These are phyloP conservation scores for Takifugu flavidus DNA, from an alignment of 2,113 vertebrate species.

Conservation along the genomic window DNA sequence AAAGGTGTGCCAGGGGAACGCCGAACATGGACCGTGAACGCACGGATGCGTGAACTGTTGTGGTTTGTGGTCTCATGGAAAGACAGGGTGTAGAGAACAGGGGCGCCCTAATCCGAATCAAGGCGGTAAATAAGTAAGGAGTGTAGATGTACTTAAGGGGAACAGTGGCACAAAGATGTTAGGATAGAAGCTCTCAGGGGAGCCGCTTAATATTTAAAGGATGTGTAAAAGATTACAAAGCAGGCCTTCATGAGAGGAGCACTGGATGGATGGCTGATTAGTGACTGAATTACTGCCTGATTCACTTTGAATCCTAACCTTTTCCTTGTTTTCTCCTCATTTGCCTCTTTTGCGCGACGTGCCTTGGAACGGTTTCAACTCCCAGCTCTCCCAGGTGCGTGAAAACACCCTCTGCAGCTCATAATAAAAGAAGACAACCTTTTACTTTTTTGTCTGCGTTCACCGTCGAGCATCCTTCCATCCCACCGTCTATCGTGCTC, in stretches of 20 bases:
- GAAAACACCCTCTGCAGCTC: constrained; percentile 6
- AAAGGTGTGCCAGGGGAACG: constrained; percentile 19
- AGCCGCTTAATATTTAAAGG: constrained; percentile 45
- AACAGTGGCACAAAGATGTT: constrained; percentile 28
- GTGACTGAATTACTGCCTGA: background rate
- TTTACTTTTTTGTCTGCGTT: constrained; percentile 29
- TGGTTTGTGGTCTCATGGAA: constrained; percentile 31
- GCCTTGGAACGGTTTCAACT: constrained; percentile 29
- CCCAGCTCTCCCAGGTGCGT: constrained; percentile 72
- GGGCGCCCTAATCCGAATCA: constrained; percentile 33
- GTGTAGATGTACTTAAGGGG: constrained; percentile 44
- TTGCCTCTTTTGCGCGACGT: constrained; percentile 20
- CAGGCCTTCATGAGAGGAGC: background rate
- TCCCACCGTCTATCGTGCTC: constrained; percentile 25
- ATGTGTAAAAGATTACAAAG: constrained; percentile 3
- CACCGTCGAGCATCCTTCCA: constrained; percentile 4
- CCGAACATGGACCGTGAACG: constrained; percentile 19
- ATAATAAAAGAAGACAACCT: constrained; percentile 2
- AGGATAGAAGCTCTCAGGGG: constrained; percentile 38
- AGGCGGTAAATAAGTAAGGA: constrained; percentile 66
- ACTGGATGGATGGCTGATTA: background rate
- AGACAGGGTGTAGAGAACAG: constrained; percentile 20
- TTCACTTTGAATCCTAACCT: background rate
- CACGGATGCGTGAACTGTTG: constrained; percentile 3
- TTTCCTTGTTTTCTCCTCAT: constrained; percentile 3